Conservation (phyloP, 2,797 vertebrate genomes). For the Pseudomugil gertrudae region DNA sequence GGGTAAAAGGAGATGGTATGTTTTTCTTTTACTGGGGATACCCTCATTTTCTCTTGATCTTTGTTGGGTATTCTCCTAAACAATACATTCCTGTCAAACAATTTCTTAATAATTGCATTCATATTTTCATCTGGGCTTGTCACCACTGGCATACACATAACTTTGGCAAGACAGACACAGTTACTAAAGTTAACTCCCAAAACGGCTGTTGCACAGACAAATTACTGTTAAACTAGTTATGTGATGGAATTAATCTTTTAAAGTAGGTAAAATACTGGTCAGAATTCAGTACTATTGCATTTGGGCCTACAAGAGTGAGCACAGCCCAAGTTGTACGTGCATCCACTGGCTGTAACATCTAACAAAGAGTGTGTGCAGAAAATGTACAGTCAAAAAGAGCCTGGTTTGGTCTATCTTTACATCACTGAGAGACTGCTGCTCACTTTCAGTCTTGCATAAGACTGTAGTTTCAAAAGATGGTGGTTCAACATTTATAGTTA, state of each 20-base stretch:
- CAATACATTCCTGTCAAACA: conserved; percentile 49
- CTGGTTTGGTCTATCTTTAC: not conserved
- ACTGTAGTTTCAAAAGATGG: not conserved
- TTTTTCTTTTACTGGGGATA: conserved; percentile 52
- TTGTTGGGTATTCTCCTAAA: conserved; percentile 39
- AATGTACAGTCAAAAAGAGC: not conserved
- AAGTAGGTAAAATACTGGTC: not conserved
- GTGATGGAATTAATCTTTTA: not conserved
- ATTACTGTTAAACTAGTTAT: not conserved
- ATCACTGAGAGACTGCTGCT: too few relatives aligned
- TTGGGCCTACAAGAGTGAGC: not conserved
- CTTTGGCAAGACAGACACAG: conserved; percentile 26
- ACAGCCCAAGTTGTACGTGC: not conserved
- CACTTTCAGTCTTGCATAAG: not conserved
- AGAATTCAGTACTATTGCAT: not conserved
- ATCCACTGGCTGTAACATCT: not conserved
- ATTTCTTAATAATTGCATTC: conserved; percentile 34
- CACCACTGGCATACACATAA: conserved; percentile 13
- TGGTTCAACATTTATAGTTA: not conserved
- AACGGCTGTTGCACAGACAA: conserved; percentile 2
- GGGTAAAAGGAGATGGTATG: conserved; percentile 55
- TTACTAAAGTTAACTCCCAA: conserved; percentile 7
- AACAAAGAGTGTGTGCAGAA: not conserved
- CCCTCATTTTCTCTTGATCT: conserved; percentile 58
- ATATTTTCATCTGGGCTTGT: conserved; percentile 29